A percentile compares a stretch with the other conserved stretches of the same genome.
Evolutionary conservation across 2,113 vertebrate genomes (phyloP).

Genomic region (Otus sunia): DNA sequence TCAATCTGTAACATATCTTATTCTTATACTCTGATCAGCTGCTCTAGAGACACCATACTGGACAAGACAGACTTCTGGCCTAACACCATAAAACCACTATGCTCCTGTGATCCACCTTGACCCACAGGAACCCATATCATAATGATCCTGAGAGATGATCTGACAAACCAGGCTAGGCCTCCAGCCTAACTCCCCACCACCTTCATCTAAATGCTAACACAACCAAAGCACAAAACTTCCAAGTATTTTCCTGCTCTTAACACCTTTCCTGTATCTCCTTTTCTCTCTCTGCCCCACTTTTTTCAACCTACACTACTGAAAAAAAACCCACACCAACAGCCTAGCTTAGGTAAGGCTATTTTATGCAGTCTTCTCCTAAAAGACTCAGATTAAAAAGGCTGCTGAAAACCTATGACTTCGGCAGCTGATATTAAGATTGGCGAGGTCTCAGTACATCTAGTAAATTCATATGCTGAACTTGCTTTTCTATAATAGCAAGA

Average conservation of each 20-base stretch:
- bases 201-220: background rate
- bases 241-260: background rate
- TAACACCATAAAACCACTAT: background rate
- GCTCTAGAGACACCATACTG: background rate
- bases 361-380: background rate
- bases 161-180: background rate
- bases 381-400: background rate
- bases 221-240: background rate
- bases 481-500: background rate
- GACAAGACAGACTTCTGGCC: background rate
- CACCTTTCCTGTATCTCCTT: background rate
- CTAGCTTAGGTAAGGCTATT: background rate
- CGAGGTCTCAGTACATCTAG: background rate
- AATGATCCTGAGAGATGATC: background rate
- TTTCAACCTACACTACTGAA: background rate
- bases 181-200: background rate
- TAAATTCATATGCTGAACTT: background rate
- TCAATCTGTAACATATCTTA: background rate
- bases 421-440: background rate
- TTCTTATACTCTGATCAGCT: background rate
- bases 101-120: background rate
- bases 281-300: background rate
- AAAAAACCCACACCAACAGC: background rate
- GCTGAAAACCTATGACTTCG: background rate
- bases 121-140: background rate